These are phyloP conservation scores for Yponomeuta plumbellus DNA, from an alignment of 2,888 invertebrate species.

Conservation along the genomic window DNA sequence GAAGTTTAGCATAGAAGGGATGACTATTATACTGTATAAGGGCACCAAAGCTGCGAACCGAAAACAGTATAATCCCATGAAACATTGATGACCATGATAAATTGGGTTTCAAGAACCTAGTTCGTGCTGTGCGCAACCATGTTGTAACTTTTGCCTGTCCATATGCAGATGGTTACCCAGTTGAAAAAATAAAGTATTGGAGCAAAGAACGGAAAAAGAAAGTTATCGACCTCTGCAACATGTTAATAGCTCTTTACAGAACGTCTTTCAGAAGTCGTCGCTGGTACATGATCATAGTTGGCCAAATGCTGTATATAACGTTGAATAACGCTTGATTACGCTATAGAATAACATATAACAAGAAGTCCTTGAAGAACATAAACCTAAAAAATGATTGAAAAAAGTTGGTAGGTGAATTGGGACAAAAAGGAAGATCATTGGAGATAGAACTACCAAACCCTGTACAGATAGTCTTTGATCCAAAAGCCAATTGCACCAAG, in stretches of 20 bases:
- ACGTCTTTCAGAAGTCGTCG: constrained; percentile 19
- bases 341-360: constrained; percentile 17
- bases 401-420: constrained; percentile 18
- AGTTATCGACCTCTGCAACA: constrained; percentile 19
- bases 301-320: constrained; percentile 23
- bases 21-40: no score
- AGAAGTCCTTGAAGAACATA: no score
- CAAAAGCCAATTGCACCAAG: constrained; percentile 19
- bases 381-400: constrained; percentile 14
- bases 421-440: constrained; percentile 19
- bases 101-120: no score
- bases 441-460: constrained; percentile 20
- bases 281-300: constrained; percentile 23
- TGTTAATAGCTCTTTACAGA: constrained; percentile 16
- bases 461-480: constrained; percentile 19
- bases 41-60: no score
- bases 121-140: no score
- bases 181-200: constrained; percentile 8
- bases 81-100: no score
- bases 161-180: constrained; percentile 19
- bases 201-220: constrained; percentile 18
- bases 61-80: no score
- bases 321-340: constrained; percentile 20
- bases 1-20: no score
- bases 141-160: constrained; percentile 21